A percentile compares a stretch with the other conserved stretches of the same genome.
Evolutionary conservation across 2,113 vertebrate genomes (phyloP).

Genomic region (Speoplatyrhinus poulsoni): DNA sequence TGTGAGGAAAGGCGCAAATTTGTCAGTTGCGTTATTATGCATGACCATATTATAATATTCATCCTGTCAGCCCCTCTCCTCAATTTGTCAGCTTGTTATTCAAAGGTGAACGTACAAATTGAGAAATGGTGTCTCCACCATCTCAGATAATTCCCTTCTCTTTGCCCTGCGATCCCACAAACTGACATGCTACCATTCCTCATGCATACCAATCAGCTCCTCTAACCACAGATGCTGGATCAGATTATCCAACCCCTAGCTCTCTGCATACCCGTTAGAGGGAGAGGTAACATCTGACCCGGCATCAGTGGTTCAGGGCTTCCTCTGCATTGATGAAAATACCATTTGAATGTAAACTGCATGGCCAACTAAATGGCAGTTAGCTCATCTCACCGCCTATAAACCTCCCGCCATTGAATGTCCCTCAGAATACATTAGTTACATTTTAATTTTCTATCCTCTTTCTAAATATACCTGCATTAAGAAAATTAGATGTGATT

Average conservation of each 20-base stretch:
- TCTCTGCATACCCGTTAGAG: slow-evolving; percentile 1
- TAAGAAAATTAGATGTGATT: neutral
- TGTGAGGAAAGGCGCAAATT: slow-evolving; percentile 68
- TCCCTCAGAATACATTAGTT: slow-evolving; percentile 22
- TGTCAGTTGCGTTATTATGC: slow-evolving; percentile 63
- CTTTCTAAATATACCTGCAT: neutral
- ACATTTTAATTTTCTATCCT: slow-evolving; percentile 11
- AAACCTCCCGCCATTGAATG: slow-evolving; percentile 45
- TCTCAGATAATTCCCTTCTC: slow-evolving; percentile 30
- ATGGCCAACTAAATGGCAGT: slow-evolving; percentile 60
- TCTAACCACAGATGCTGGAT: slow-evolving; percentile 52
- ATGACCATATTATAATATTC: slow-evolving; percentile 58
- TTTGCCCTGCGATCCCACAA: slow-evolving; percentile 42
- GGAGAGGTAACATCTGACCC: slow-evolving; percentile 28
- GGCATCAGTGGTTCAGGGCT: slow-evolving; percentile 38
- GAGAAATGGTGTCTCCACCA: slow-evolving; percentile 31
- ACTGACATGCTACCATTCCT: slow-evolving; percentile 43
- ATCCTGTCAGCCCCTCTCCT: slow-evolving; percentile 32
- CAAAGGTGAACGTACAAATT: slow-evolving; percentile 42
- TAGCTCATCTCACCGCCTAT: slow-evolving; percentile 43
- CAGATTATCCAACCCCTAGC: slow-evolving; percentile 10
- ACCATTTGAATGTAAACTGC: slow-evolving; percentile 48
- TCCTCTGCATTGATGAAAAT: slow-evolving; percentile 24
- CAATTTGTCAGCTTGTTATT: slow-evolving; percentile 40
- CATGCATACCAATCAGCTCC: slow-evolving; percentile 29